phyloP scores from a whole-genome alignment of 2,797 vertebrate genomes.

The Delichon dasypus region DNA sequence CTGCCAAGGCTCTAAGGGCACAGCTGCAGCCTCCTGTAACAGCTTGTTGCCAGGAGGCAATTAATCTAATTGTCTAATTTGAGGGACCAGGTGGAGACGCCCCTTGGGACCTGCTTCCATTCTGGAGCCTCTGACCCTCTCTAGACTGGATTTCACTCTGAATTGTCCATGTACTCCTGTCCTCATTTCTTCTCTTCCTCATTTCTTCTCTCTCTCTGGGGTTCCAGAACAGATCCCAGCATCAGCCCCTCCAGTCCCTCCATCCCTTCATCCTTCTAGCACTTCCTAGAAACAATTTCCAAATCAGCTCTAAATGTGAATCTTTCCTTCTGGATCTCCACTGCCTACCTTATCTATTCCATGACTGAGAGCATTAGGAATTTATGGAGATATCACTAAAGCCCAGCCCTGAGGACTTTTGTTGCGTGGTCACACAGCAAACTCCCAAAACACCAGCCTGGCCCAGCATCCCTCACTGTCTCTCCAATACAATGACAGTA shows the following conservation, averaged over 20 bases:
- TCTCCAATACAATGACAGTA: not conserved
- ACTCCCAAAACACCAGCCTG: not conserved
- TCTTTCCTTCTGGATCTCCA: not conserved
- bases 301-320: not conserved
- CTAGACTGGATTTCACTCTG: not conserved
- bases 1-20: not conserved
- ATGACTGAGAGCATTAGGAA: not conserved
- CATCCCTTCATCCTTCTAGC: not conserved
- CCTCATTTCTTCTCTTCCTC: not conserved
- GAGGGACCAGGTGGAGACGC: not conserved
- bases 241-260: not conserved
- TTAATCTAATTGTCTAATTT: not conserved
- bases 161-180: not conserved
- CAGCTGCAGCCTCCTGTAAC: not conserved
- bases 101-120: not conserved
- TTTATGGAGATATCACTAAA: not conserved
- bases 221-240: not conserved
- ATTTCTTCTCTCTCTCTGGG: not conserved
- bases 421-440: not conserved
- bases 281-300: not conserved
- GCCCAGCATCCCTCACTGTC: not conserved
- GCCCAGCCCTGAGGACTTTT: not conserved
- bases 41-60: not conserved
- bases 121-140: not conserved
- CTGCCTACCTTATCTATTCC: not conserved